These are phyloP conservation scores for Pachydiplax longipennis DNA, from an alignment of 2,888 invertebrate genomes.

Conservation along the genomic window DNA sequence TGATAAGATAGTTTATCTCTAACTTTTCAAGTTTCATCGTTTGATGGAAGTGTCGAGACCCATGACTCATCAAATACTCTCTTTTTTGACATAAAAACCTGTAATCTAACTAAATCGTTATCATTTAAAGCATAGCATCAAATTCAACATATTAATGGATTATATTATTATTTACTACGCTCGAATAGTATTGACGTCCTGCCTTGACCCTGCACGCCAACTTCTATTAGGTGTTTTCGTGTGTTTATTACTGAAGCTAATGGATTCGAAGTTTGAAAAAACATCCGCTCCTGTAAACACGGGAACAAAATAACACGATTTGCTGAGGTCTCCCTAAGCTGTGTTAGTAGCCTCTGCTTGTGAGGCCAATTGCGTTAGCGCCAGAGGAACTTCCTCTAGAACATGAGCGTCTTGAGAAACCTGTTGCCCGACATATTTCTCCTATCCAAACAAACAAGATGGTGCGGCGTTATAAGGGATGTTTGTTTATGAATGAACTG, in stretches of 20 bases:
- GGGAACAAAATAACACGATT: background rate
- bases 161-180: no score
- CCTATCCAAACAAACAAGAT: background rate
- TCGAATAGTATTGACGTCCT: no score
- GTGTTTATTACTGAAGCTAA: background rate
- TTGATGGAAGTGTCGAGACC: no score
- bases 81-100: no score
- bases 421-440: background rate
- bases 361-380: background rate
- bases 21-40: no score
- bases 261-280: background rate
- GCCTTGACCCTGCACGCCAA: no score
- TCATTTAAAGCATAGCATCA: no score
- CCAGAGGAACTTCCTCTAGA: background rate
- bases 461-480: background rate
- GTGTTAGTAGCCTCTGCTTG: background rate
- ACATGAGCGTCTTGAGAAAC: background rate
- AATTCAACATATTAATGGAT: no score
- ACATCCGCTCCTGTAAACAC: background rate
- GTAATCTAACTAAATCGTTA: no score
- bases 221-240: background rate
- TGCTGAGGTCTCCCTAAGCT: background rate
- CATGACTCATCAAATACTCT: no score
- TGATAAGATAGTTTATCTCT: no score
- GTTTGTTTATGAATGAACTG: background rate